Evolutionary conservation across 2,113 vertebrate species (phyloP), one percentile per base, ranked within the genome.

Genomic region (Eulemur macaco): DNA sequence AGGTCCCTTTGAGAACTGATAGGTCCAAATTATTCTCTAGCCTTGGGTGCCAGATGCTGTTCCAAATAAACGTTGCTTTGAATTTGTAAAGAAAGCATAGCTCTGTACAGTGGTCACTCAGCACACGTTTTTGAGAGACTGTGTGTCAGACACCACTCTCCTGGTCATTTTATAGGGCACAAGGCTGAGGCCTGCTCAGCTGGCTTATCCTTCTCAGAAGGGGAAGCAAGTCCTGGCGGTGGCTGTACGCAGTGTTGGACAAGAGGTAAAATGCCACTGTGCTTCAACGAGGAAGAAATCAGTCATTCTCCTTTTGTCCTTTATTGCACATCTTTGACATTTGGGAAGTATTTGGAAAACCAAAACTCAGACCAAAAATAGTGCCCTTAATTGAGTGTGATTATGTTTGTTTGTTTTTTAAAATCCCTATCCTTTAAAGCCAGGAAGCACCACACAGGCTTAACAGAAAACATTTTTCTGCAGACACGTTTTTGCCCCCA

Each of bases 1-100:
- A 34, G 56, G 56, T 45, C 84, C 71, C 85, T 97, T 66, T 77
- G 85, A 97, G 88, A 91, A 63, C 42, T n/a, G 47, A 17, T 74
- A 68, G 11, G 39, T 74, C 29, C 39, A 54, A 37, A 76, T 17
- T 80, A 47, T 77, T 90, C 68, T 84, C 2, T 39, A 56, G 58
- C 58, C 50, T 77, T 20, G 15, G 6, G 5, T 87, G 34, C 54
- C 86, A 84, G 39, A 23, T 87, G 37, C 31, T 25, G 50, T 96
- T 90, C 77, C 89, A 56, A 74, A 76, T 58, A 81, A 89, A 34
- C 29, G 21, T 76, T 47, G 86, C 66, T 77, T 81, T 84, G 58
- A 37, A n/a, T 66, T 63, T 50, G 42, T 86, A 76, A 85, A 91
- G 92, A 92, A 92, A 80, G 69, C 50, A 13, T 37, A 8, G 52